phyloP scores from a whole-genome alignment of 2,797 vertebrate genomes.

The Halcyon leucocephala region DNA sequence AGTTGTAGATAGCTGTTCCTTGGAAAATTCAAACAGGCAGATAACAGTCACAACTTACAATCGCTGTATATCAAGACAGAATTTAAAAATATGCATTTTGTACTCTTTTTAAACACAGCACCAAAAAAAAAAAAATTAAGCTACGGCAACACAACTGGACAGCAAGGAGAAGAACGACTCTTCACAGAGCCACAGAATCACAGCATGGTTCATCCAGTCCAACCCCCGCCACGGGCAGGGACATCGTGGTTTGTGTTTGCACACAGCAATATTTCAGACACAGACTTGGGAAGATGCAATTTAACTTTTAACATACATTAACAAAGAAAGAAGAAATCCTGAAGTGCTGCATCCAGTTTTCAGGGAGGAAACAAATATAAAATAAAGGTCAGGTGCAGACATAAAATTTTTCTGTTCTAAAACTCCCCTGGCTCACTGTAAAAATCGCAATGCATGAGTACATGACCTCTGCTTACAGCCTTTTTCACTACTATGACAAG shows the following conservation, averaged over 20 bases:
- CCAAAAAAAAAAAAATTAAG: neutral
- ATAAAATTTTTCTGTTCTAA: neutral
- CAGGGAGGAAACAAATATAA: neutral
- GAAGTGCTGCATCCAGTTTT: neutral
- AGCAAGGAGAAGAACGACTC: neutral
- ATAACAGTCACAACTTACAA: neutral
- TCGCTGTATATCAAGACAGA: accelerated
- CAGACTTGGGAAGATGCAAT: neutral
- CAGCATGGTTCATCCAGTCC: too few species aligned
- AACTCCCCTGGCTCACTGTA: neutral
- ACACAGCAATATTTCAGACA: neutral
- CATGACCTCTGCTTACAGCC: accelerated
- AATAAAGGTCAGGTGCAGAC: neutral
- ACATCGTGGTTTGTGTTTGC: neutral
- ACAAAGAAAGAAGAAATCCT: neutral
- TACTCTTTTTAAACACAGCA: neutral
- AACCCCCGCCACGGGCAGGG: neutral
- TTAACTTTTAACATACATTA: neutral
- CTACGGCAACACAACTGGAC: neutral
- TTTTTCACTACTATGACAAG: neutral
- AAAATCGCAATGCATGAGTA: neutral
- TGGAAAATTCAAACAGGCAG: neutral
- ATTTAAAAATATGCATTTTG: neutral
- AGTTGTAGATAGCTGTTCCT: neutral
- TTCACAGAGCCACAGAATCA: neutral